A percentile compares a stretch with the other conserved stretches of the same genome.
phyloP scores from a whole-genome alignment of 2,797 vertebrate genomes.

The Acrossocheilus fasciatus region DNA sequence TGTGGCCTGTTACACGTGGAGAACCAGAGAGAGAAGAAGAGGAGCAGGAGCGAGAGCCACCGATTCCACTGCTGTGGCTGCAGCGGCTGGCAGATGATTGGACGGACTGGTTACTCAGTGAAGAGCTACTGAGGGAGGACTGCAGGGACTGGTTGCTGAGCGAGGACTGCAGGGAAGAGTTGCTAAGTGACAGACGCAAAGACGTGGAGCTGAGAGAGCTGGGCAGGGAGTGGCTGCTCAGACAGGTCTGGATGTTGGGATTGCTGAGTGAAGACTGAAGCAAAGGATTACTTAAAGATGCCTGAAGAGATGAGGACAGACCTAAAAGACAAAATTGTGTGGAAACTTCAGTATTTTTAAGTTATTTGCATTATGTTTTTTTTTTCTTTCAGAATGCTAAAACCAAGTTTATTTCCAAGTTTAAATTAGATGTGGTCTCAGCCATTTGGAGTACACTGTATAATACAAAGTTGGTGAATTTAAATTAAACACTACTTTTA shows the following conservation, averaged over 20 bases:
- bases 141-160: constrained; percentile 74
- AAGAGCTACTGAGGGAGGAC: constrained; percentile 74
- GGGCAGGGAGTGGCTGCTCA: constrained; percentile 66
- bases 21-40: constrained; percentile 68
- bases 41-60: constrained; percentile 65
- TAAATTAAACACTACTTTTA: not conserved
- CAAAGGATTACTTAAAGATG: constrained; percentile 67
- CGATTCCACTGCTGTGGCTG: constrained; percentile 71
- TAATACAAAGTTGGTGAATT: not conserved
- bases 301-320: constrained; percentile 79
- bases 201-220: constrained; percentile 76
- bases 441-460: not conserved
- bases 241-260: constrained; percentile 68
- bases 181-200: constrained; percentile 82
- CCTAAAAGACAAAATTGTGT: constrained; percentile 71
- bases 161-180: constrained; percentile 79
- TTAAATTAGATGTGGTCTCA: not conserved
- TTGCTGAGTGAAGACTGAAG: constrained; percentile 70
- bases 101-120: constrained; percentile 73
- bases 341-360: not conserved
- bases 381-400: not conserved
- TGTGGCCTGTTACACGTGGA: constrained; percentile 57
- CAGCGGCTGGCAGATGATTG: constrained; percentile 72
- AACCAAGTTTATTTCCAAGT: not conserved
- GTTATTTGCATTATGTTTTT: not conserved